Percentiles rank a stretch among this genome's conserved stretches.
Conservation (phyloP, 2,888 invertebrate genomes). For the Labia minor region DNA sequence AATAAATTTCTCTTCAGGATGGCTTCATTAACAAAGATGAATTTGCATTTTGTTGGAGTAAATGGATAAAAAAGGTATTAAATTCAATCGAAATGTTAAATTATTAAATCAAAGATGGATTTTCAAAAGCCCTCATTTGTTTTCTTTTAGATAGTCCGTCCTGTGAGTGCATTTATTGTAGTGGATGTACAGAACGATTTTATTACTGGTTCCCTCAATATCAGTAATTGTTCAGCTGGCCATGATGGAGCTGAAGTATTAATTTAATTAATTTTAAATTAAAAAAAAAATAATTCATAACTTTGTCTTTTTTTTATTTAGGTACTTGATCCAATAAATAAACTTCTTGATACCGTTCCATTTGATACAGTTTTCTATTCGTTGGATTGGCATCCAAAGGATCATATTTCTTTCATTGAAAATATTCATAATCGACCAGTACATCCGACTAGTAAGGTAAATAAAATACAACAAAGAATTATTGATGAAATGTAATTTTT, state of each 20-base stretch:
- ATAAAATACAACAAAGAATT: slow-evolving; percentile 27
- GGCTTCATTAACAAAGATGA: slow-evolving; percentile 70
- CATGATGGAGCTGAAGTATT: slow-evolving; percentile 73
- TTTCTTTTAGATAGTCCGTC: slow-evolving; percentile 60
- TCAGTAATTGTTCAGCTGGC: slow-evolving; percentile 84
- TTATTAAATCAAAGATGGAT: neutral
- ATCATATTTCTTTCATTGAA: slow-evolving; percentile 93
- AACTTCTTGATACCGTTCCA: slow-evolving; percentile 62
- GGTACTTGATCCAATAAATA: slow-evolving; percentile 86
- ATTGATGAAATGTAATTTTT: slow-evolving; percentile 4
- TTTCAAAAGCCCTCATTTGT: slow-evolving; percentile 20
- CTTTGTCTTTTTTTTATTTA: slow-evolving; percentile 31
- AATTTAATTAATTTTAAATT: slow-evolving; percentile 17
- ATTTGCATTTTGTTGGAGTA: slow-evolving; percentile 77
- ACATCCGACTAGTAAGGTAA: slow-evolving; percentile 59
- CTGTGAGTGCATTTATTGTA: slow-evolving; percentile 77
- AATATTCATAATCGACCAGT: slow-evolving; percentile 69
- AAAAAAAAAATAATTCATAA: neutral
- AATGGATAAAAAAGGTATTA: slow-evolving; percentile 74
- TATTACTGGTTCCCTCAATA: slow-evolving; percentile 84
- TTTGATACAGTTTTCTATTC: slow-evolving; percentile 89
- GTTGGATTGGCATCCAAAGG: slow-evolving; percentile 92
- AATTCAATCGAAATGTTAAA: neutral
- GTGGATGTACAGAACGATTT: slow-evolving; percentile 99
- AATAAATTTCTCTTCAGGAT: slow-evolving; percentile 37